Evolutionary conservation across 2,113 vertebrate genomes (phyloP), one percentile per base, ranked within the genome.

Genomic region (Peromyscus polionotus): DNA sequence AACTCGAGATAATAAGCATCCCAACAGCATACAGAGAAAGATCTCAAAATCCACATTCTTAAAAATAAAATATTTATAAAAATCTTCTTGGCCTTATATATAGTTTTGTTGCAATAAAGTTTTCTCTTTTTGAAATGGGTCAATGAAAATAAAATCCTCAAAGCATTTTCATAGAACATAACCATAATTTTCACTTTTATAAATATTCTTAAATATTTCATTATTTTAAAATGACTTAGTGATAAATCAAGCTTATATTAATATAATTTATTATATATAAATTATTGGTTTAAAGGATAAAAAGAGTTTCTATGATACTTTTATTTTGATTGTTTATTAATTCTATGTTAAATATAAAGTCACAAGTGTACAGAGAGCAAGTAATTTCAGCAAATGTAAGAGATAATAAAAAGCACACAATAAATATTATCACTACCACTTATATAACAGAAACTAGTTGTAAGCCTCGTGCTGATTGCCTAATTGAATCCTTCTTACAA

Each of bases 1-100:
- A 51, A 94, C 59, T 48, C 48, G 68, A 97, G 70, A 96, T 88
- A 94, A 73, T 84, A 96, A 92, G 10, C 45, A 77, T 94, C 10
- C 83, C 70, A 92, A 77, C 16, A 79, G 61, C 4, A 88, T 88
- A 72, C 1, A 39, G 7, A 72, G 63, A 84, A 81, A 93, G 28
- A 92, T n/a, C 22, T 54, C 20, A 36, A 83, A 89, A 87, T 63
- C 12, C n/a, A 88, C 88, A 51, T 59, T 86, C 65, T 85, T 48
- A 57, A 88, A 96, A 89, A 70, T 0, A 36, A 84, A 93, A 61
- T 57, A 90, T 67, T 92, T 90, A 68, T 54, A 92, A 80, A 89
- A 51, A 80, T 72, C 17, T n/a, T 92, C 36, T 14, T 67, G 26
- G 9, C 3, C 26, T 91, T 91, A 9, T 73, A 73, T 73, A 4